phyloP scores from a whole-genome alignment of 64 coral and sea anemone species.

The Acropora tenuis region DNA sequence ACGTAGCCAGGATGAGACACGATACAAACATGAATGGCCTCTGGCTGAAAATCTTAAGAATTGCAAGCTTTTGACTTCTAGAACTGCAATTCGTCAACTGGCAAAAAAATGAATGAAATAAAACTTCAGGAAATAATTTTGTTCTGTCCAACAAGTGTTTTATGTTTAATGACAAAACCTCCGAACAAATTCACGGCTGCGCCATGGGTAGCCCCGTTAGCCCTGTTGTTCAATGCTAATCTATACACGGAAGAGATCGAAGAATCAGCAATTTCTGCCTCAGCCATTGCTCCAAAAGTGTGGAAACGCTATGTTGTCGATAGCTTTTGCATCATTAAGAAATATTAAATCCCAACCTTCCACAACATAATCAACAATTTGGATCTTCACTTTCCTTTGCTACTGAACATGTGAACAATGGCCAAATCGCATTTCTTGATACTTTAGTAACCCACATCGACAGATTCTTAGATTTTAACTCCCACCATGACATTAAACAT shows the following conservation, averaged over 20 bases:
- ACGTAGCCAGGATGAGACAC: no score
- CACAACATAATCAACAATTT: slow-evolving; percentile 19
- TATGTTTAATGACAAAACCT: slow-evolving; percentile 5
- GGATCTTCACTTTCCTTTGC: slow-evolving; percentile 20
- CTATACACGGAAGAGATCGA: slow-evolving; percentile 24
- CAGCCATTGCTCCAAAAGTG: slow-evolving; percentile 16
- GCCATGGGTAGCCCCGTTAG: slow-evolving; percentile 25
- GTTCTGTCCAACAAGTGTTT: background rate
- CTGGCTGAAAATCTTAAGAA: no score
- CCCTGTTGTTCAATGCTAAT: slow-evolving; percentile 29
- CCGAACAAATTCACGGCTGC: slow-evolving; percentile 25
- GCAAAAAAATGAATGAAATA: no score
- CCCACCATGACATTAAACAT: background rate
- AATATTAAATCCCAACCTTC: slow-evolving; percentile 5
- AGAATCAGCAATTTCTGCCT: background rate
- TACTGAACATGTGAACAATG: background rate
- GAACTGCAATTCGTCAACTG: no score
- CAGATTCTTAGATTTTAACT: background rate
- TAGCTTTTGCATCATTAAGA: slow-evolving; percentile 43
- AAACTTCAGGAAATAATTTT: background rate
- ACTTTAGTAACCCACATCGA: slow-evolving; percentile 8
- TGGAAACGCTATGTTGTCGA: slow-evolving; percentile 26
- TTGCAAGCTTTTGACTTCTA: no score
- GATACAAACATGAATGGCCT: no score
- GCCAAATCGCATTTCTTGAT: slow-evolving; percentile 48